Evolutionary conservation across 2,888 invertebrate genomes (phyloP), one percentile per base, ranked within the genome.

Genomic region (Molanna angustata): DNA sequence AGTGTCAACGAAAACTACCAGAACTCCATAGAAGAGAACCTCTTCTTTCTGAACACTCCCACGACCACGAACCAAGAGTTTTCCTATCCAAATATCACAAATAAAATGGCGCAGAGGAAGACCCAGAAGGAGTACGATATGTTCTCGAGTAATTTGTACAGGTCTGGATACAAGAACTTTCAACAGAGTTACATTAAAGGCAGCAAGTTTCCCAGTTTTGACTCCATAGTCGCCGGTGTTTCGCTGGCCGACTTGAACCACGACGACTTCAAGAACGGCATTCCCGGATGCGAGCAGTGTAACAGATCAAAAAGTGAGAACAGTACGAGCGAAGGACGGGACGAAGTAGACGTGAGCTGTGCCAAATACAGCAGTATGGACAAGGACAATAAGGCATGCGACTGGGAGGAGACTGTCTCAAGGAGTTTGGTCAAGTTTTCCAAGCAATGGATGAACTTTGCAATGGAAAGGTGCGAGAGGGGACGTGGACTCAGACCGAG

Each of bases 401-500:
- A 65, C 2, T 69, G 68, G 52, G 68, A 71, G 27, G 66, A 65
- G 1, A 69, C 70, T 58, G 67, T 88, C 21, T 80, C 84, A 0
- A 64, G 76, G 22, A 80, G 82, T 52, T 77, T 89, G 62, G 80
- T 88, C 3, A 71, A 77, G 31, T 88, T 90, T 67, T 87, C 88
- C 7, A 79, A 82, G 62, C 82, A 89, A 66, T 95, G 95, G 95
- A 94, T 94, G 90, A 78, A 80, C 52, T 95, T 94, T 69, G 93
- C 92, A 1, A 80, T 84, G 59, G 84, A 86, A 64, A 80, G 89
- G 13, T 95, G 93, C 67, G 94, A 94, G 65, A 72, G 87, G 1
- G 90, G 90, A 0, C 76, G 90, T 3, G 92, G 92, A 0, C 76
- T 88, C 61, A 71, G 90, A 17, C 91, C 92, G 0, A 74, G 76